A percentile compares a stretch with the other conserved stretches of the same genome.
phyloP scores from a whole-genome alignment of 1,140 invertebrate genomes.

The Drosophila kohkoa region DNA sequence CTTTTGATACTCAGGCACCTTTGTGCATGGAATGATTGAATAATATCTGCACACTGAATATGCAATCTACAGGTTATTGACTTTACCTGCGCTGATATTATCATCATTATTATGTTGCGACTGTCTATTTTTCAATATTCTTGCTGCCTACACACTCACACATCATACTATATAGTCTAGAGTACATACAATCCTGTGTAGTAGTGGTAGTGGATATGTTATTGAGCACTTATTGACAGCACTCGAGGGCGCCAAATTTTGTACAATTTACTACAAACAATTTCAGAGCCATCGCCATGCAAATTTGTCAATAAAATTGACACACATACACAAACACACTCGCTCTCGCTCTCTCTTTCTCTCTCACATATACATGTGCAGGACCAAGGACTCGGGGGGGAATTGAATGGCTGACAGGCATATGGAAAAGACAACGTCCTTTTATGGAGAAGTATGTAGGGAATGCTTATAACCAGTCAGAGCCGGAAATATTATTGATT shows the following conservation, averaged over 20 bases:
- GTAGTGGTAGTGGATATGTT: not conserved
- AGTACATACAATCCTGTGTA: not conserved
- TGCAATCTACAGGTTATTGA: slow-evolving; percentile 31
- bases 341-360: slow-evolving; percentile 20
- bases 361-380: slow-evolving; percentile 32
- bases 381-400: slow-evolving; percentile 26
- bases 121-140: slow-evolving; percentile 24
- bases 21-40: slow-evolving; percentile 4
- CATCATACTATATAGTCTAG: not conserved
- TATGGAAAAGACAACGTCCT: slow-evolving; percentile 19
- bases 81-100: slow-evolving; percentile 2
- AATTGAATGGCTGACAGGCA: slow-evolving; percentile 40
- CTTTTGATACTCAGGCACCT: not conserved
- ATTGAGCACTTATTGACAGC: slow-evolving; percentile 39
- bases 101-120: slow-evolving; percentile 1
- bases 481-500: slow-evolving; percentile 77
- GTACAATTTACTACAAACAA: slow-evolving; percentile 41
- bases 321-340: slow-evolving; percentile 43
- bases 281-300: slow-evolving; percentile 56
- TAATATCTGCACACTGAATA: not conserved
- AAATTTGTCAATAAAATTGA: slow-evolving; percentile 73
- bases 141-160: not conserved
- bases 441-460: not conserved
- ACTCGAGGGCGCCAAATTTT: slow-evolving; percentile 38
- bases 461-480: slow-evolving; percentile 29